Evolutionary conservation across 53 echinoderm and acorn worm genomes (phyloP).

Genomic region (Glandiceps talaboti): DNA sequence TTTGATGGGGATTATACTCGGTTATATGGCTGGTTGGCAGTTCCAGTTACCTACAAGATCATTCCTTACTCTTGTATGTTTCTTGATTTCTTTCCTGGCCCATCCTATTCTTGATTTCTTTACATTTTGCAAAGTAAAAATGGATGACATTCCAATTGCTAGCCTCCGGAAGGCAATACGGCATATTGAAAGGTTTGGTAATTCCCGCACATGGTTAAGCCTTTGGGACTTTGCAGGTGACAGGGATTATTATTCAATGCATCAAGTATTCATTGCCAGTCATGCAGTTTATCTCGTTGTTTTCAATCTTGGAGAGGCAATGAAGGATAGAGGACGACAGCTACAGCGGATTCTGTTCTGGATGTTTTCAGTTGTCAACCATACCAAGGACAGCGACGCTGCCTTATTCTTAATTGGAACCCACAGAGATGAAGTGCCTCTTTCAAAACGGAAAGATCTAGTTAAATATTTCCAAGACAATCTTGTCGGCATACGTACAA

Average conservation of each 20-base stretch:
- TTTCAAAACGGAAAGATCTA: background rate
- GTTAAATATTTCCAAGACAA: background rate
- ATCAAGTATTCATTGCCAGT: conserved; percentile 5
- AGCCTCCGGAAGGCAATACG: too few relatives aligned
- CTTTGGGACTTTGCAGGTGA: conserved; percentile 21
- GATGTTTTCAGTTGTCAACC: conserved; percentile 23
- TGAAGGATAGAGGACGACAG: conserved; percentile 2
- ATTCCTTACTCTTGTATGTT: background rate
- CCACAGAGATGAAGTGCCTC: background rate
- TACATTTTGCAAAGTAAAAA: background rate
- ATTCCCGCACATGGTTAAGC: background rate
- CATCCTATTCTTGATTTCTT: background rate
- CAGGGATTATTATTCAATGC: background rate
- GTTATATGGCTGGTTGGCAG: background rate
- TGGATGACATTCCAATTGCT: background rate
- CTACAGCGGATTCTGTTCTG: conserved; percentile 14
- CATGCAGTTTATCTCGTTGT: conserved; percentile 28
- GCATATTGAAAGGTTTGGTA: too few relatives aligned
- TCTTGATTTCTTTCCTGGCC: background rate
- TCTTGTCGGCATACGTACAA: too few relatives aligned
- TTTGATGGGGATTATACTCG: background rate
- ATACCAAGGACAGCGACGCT: conserved; percentile 16
- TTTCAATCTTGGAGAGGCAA: conserved; percentile 20
- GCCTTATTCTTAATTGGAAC: background rate
- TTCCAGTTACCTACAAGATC: background rate